Evolutionary conservation across 2,113 vertebrate species (phyloP), one percentile per base, ranked within the genome.

Genomic region (Passer domesticus): DNA sequence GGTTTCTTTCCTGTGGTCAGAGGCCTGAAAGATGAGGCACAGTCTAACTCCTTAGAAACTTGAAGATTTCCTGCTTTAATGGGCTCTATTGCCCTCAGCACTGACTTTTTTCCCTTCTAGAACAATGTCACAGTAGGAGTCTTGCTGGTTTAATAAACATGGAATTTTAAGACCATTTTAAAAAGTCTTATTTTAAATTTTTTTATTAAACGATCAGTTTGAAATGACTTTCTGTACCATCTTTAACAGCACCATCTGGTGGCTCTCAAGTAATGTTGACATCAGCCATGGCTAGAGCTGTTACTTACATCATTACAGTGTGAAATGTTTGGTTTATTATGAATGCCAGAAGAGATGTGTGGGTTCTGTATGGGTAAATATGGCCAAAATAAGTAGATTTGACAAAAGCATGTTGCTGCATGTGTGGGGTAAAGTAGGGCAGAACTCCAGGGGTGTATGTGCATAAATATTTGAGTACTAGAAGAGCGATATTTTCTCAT

Each of bases 161-260:
- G 6, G 31, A 12, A 14, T 83, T 87, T 68, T 27, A 50, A 44
- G 62, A 35, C 11, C 7, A 21, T 63, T 63, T 39, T 6, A 56
- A n/a, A 47, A 47, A 37, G 24, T 41, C 23, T n/a, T 20, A 4
- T 43, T n/a, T 55, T 12, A 1, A 8, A 27, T 22, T 28, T 23
- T 55, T 79, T 60, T 15, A 2, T 46, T 37, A 35, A 50, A 6
- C 14, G 31, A 35, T 75, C 25, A 1, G 27, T 39, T 78, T 41
- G 41, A 47, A 83, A 9, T 50, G 9, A 37, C 39, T 73, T 77
- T 25, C 10, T 7, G 8, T 83, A 11, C 17, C 15, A 3, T 76
- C 74, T 89, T 88, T 90, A 92, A 77, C 55, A 95, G 96, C 95
- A 90, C 93, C 92, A 95, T 86, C 94, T 95, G 55, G 68, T 95